These are phyloP conservation scores for Lepidurus arcticus DNA, from an alignment of 1,140 invertebrate species.

Conservation along the genomic window DNA sequence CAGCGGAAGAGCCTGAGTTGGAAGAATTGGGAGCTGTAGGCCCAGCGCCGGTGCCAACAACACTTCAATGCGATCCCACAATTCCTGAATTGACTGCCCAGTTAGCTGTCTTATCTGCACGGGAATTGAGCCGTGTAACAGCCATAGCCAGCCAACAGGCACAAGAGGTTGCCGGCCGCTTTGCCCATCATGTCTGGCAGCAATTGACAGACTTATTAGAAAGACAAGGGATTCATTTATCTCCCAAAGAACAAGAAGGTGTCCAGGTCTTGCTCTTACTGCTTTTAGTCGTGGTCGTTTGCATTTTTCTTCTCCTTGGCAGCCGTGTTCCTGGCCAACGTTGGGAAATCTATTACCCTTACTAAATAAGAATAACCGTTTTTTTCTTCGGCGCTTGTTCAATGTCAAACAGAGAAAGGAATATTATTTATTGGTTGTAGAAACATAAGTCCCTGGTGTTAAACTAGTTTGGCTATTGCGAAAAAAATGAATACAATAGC, in stretches of 20 bases:
- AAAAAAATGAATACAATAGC: slow-evolving; percentile 21
- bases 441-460: not conserved
- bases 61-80: not conserved
- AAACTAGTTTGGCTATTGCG: not conserved
- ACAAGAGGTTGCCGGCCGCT: slow-evolving; percentile 19
- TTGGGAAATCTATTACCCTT: slow-evolving; percentile 33
- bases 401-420: not conserved
- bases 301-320: slow-evolving; percentile 32
- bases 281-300: slow-evolving; percentile 27
- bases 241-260: slow-evolving; percentile 24
- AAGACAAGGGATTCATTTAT: slow-evolving; percentile 28
- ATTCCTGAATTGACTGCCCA: slow-evolving; percentile 26
- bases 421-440: not conserved
- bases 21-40: not conserved
- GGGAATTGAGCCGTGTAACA: not conserved
- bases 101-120: slow-evolving; percentile 25
- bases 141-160: slow-evolving; percentile 12
- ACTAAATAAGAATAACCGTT: slow-evolving; percentile 20
- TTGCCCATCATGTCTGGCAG: slow-evolving; percentile 26
- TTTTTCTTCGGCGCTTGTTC: slow-evolving; percentile 22
- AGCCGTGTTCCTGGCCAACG: slow-evolving; percentile 27
- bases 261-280: slow-evolving; percentile 28
- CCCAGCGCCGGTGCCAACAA: not conserved
- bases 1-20: not conserved
- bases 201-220: slow-evolving; percentile 24